phyloP scores from a whole-genome alignment of 2,888 invertebrate genomes.

The Tyria jacobaeae region DNA sequence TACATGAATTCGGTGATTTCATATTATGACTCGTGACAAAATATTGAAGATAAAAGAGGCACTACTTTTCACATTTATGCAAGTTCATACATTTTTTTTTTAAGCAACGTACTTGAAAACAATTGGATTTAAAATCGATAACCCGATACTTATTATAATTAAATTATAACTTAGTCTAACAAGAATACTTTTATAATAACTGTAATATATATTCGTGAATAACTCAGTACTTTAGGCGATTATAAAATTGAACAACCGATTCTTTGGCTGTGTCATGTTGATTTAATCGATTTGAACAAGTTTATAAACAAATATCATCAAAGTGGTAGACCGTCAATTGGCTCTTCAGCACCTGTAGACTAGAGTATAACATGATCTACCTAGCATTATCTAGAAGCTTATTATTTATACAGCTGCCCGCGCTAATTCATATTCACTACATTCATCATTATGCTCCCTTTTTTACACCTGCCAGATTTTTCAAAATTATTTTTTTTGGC shows the following conservation, averaged over 20 bases:
- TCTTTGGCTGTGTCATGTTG: constrained; percentile 62
- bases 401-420: constrained; percentile 71
- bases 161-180: constrained; percentile 36
- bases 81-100: constrained; percentile 46
- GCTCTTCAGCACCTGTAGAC: constrained; percentile 78
- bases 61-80: constrained; percentile 53
- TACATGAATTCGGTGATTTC: constrained; percentile 33
- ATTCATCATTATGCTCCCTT: constrained; percentile 38
- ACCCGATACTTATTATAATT: constrained; percentile 31
- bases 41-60: constrained; percentile 46
- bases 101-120: constrained; percentile 49
- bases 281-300: constrained; percentile 24
- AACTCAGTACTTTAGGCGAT: constrained; percentile 50
- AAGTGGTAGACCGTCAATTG: constrained; percentile 59
- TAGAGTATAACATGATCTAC: constrained; percentile 74
- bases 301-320: constrained; percentile 29
- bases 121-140: constrained; percentile 54
- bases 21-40: constrained; percentile 21
- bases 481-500: constrained; percentile 15
- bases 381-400: constrained; percentile 75
- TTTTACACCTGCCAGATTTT: constrained; percentile 25
- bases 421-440: constrained; percentile 46
- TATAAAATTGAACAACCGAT: constrained; percentile 57
- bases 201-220: constrained; percentile 42
- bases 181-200: constrained; percentile 36